A percentile compares a stretch with the other conserved stretches of the same genome.
These are phyloP conservation scores for Melanostigma gelatinosum DNA, from an alignment of 2,113 vertebrate species.

Conservation along the genomic window DNA sequence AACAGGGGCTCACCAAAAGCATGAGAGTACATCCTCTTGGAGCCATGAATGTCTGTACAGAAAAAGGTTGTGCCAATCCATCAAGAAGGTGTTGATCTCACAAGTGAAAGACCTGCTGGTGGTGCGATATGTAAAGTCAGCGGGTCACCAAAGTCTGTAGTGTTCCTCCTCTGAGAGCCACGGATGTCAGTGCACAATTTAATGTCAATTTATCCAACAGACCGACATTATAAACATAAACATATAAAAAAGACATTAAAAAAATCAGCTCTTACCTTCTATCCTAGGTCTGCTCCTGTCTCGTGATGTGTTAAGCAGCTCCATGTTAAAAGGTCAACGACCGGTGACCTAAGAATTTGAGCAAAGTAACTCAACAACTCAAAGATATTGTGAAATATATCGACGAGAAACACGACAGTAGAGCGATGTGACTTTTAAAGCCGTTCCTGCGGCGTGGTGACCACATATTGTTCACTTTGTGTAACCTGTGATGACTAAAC, in stretches of 20 bases:
- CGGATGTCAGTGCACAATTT: not conserved
- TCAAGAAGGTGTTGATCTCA: not conserved
- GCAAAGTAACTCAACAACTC: not conserved
- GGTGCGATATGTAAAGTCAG: not conserved
- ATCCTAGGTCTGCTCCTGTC: not conserved
- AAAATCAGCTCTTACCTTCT: not conserved
- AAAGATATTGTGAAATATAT: not conserved
- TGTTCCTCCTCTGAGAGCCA: not conserved
- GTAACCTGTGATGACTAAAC: not conserved
- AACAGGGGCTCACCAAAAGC: not conserved
- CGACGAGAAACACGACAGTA: not conserved
- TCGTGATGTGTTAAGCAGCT: not conserved
- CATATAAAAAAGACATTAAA: too few relatives aligned
- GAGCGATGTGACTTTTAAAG: not conserved
- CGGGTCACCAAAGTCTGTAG: not conserved
- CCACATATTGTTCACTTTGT: not conserved
- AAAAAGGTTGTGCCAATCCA: not conserved
- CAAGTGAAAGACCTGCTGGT: not conserved
- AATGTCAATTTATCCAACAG: too few relatives aligned
- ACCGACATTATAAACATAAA: too few relatives aligned
- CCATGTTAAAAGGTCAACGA: conserved; percentile 2
- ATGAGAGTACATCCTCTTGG: not conserved
- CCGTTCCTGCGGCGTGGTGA: not conserved
- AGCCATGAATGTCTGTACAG: not conserved
- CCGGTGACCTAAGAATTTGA: not conserved